Evolutionary conservation across 2,888 invertebrate species (phyloP).

Genomic region (Dinocampus coccinellae): DNA sequence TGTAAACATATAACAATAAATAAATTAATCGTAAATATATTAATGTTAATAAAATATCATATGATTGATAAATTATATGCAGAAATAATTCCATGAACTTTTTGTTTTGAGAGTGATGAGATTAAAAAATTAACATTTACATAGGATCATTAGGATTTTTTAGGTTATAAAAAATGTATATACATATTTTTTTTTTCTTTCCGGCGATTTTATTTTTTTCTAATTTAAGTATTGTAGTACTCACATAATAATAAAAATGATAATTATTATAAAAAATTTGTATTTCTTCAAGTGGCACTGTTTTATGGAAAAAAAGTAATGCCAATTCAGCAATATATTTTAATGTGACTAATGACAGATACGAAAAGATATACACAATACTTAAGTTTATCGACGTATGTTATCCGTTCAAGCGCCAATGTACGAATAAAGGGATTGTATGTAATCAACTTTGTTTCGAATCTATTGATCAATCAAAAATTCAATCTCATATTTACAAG

Average conservation of each 20-base stretch:
- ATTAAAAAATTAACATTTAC: neutral
- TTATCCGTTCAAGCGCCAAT: too few species aligned
- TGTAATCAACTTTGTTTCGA: too few species aligned
- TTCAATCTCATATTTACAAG: neutral
- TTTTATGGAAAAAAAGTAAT: too few species aligned
- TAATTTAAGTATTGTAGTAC: neutral
- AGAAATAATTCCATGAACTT: constrained; percentile 18
- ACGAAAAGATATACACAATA: too few species aligned
- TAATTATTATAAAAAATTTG: neutral
- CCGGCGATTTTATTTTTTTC: neutral
- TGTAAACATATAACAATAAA: neutral
- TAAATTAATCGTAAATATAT: neutral
- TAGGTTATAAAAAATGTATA: neutral
- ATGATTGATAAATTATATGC: neutral
- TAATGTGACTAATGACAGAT: too few species aligned
- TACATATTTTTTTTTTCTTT: neutral
- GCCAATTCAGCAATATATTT: too few species aligned
- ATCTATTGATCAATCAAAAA: neutral
- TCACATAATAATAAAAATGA: neutral
- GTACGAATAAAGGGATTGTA: too few species aligned
- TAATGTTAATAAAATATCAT: neutral
- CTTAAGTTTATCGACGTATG: too few species aligned
- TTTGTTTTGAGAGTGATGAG: neutral
- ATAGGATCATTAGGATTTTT: neutral
- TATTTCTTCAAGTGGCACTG: too few species aligned